Base-by-base conservation (phyloP, 2,888 invertebrate species). In the Girardia tigrina region DNA sequence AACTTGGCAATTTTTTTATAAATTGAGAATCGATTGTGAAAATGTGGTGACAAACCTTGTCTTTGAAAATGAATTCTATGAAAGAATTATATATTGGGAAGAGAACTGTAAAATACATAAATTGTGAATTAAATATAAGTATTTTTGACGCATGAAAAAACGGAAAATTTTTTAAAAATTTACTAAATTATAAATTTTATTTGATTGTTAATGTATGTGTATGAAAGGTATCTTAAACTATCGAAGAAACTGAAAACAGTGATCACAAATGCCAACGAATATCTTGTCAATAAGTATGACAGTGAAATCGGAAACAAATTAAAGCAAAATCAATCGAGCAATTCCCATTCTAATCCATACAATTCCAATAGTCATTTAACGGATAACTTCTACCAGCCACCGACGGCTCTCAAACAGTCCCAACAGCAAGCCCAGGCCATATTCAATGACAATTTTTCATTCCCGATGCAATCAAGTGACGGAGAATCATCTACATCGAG, bases 201-300 rank as follows among this genome's bases (percentile, higher is more conserved):
- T n/a, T n/a, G n/a, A n/a, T n/a, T n/a, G n/a, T n/a, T n/a, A n/a
- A n/a, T n/a, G n/a, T n/a, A n/a, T 16, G 36, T 36, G 8, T 36
- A 36, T 20, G n/a, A 20, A 56, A 56, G 56, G n/a, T 56, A 56
- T 56, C 23, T 56, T n/a, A 56, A 56, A n/a, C n/a, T 56, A 56
- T 56, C 56, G 4, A 56, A 56, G 23, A 56, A 56, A n/a, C 23
- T 56, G 4, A 56, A 56, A 56, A 56, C 56, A 56, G 23, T 56
- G 6, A 23, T 56, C 2, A 12, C 56, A 4, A 56, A 56, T 23
- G 56, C 56, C 23, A 56, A 4, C n/a, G 56, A 56, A 56, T 56
- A n/a, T 56, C 23, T 56, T 6, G 20, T 56, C 4, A 12, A n/a
- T 4, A 56, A 56, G 4, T 56, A 56, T n/a, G 56, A 56, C n/a